Percentiles rank a stretch among this genome's conserved stretches.
phyloP scores from a whole-genome alignment of 2,113 vertebrate species.

The Cephalopholis sonnerati region DNA sequence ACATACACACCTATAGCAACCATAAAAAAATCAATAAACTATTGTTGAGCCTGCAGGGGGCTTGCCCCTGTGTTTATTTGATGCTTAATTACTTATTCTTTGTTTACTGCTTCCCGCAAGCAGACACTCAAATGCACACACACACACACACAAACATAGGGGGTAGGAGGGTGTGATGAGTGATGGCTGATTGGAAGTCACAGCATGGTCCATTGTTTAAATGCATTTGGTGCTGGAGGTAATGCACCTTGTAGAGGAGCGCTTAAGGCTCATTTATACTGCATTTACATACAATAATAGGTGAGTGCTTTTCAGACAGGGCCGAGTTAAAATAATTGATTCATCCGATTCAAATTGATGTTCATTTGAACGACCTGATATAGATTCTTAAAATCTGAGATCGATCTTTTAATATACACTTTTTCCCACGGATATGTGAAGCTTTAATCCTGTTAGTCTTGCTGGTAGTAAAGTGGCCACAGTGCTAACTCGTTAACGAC shows the following conservation, averaged over 20 bases:
- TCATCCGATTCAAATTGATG: too few species aligned
- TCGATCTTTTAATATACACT: too few species aligned
- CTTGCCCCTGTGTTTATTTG: slow-evolving; percentile 74
- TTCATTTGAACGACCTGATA: too few species aligned
- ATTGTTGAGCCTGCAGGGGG: slow-evolving; percentile 67
- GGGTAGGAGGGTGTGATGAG: slow-evolving; percentile 3
- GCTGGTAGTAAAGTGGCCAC: too few species aligned
- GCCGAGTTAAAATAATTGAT: too few species aligned
- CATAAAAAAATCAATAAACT: slow-evolving; percentile 67
- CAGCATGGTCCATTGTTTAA: slow-evolving; percentile 19
- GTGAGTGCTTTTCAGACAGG: too few species aligned
- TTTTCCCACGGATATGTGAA: too few species aligned
- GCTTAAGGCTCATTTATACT: background rate
- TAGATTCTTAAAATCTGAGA: too few species aligned
- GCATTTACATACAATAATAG: too few species aligned
- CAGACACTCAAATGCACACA: slow-evolving; percentile 18
- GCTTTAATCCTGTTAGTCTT: too few species aligned
- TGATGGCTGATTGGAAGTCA: slow-evolving; percentile 38
- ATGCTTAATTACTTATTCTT: slow-evolving; percentile 75
- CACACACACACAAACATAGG: background rate
- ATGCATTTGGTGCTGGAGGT: slow-evolving; percentile 28
- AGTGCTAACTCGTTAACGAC: too few species aligned
- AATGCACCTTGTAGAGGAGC: slow-evolving; percentile 35
- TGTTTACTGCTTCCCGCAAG: slow-evolving; percentile 50
- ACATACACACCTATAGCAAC: slow-evolving; percentile 26